Conservation (phyloP, 2,113 vertebrate genomes). For the Lasiurus borealis region DNA sequence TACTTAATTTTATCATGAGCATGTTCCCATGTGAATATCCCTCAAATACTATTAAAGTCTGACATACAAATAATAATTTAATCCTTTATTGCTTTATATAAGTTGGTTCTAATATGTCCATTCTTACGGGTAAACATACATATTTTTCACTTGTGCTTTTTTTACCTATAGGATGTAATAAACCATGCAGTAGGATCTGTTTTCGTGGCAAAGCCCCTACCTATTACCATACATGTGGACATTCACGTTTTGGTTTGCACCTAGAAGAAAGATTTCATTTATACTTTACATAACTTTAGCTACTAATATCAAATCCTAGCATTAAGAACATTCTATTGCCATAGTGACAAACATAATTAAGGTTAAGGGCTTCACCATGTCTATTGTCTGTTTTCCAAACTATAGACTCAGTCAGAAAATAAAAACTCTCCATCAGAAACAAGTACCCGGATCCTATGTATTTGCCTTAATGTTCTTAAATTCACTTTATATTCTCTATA, state of each 20-base stretch:
- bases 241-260: not conserved
- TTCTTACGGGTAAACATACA: not conserved
- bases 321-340: constrained; percentile 42
- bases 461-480: not conserved
- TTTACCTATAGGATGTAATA: not conserved
- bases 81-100: not conserved
- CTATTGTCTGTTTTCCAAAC: not conserved
- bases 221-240: not conserved
- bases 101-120: constrained; percentile 2
- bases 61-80: not conserved
- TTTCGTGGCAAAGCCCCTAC: not conserved
- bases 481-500: not conserved
- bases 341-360: constrained; percentile 33
- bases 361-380: not conserved
- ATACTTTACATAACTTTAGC: not conserved
- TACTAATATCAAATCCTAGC: constrained; percentile 23
- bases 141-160: not conserved
- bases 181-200: not conserved
- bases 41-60: not conserved
- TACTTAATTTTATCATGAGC: constrained; percentile 29
- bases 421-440: constrained; percentile 15
- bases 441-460: not conserved
- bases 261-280: constrained; percentile 47
- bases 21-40: not conserved
- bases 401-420: not conserved